Evolutionary conservation across 2,797 vertebrate species (phyloP), one percentile per base, ranked within the genome.

Genomic region (Chaunax sp.): DNA sequence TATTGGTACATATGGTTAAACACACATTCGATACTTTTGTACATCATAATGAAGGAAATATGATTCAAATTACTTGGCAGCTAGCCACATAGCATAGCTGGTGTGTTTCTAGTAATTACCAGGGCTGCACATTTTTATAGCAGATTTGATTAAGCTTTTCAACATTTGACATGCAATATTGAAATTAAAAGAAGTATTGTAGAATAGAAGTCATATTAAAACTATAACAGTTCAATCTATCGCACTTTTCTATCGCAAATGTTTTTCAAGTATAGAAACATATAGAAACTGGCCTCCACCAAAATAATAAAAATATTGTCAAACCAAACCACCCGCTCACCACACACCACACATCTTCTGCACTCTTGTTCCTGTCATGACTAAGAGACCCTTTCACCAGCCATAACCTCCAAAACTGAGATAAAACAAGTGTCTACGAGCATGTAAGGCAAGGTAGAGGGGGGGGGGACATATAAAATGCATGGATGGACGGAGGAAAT

Each of bases 391-490:
- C 15, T 70, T 11, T 44, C 26, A n/a, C 19, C 25, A 44, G 50
- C 49, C 26, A 55, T 49, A 28, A 68, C 33, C 44, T 1, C 38
- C 37, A 13, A 64, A 77, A 66, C 13, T 58, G n/a, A 64, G 62
- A 62, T 61, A 67, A 72, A 52, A 41, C 12, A 2, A 37, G 41
- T 44, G 19, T 40, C 33, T 60, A 28, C 19, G 25, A 58, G 5
- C 49, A 65, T 57, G 51, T 66, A 56, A 46, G 52, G 19, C 57
- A 57, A 54, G 37, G 38, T 30, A 16, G 35, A 40, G 28, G 56
- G 40, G 68, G 55, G 44, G 43, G 68, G 55, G 44, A 45, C 9
- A 33, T n/a, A 59, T 52, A 3, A 47, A 51, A 67, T 33, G 49
- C 35, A 35, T 19, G 22, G 19, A 70, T 16, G 18, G 45, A 78